phyloP scores from a whole-genome alignment of 2,113 vertebrate genomes.

The Eira barbara region DNA sequence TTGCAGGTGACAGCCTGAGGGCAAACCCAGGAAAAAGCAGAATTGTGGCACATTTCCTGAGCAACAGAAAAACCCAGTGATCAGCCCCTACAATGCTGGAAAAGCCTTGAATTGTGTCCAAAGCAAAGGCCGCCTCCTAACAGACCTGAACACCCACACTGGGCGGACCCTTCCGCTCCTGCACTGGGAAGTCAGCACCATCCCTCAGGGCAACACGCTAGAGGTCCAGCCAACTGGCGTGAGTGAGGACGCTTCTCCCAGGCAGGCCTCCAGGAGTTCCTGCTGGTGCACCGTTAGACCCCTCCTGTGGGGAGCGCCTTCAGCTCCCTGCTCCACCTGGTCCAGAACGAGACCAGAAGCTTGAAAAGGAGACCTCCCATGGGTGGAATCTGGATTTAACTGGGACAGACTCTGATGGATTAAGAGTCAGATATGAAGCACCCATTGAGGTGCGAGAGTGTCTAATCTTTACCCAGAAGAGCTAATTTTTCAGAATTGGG shows the following conservation, averaged over 20 bases:
- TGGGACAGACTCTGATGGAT: background rate
- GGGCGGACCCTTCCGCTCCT: too few species aligned
- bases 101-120: background rate
- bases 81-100: background rate
- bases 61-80: background rate
- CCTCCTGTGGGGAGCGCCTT: background rate
- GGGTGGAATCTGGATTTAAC: background rate
- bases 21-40: background rate
- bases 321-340: too few species aligned
- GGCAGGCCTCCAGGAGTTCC: background rate
- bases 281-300: background rate
- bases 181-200: background rate
- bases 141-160: accelerated
- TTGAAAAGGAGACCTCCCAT: background rate
- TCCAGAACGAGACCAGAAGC: background rate
- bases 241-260: accelerated
- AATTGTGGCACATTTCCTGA: background rate
- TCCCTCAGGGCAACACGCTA: background rate
- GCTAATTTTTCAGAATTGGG: background rate
- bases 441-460: background rate
- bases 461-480: background rate
- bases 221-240: background rate
- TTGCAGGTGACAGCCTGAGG: background rate
- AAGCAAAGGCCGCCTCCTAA: background rate
- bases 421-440: background rate